These are phyloP conservation scores for Bettongia penicillata DNA, from an alignment of 2,113 vertebrate genomes.

Conservation along the genomic window DNA sequence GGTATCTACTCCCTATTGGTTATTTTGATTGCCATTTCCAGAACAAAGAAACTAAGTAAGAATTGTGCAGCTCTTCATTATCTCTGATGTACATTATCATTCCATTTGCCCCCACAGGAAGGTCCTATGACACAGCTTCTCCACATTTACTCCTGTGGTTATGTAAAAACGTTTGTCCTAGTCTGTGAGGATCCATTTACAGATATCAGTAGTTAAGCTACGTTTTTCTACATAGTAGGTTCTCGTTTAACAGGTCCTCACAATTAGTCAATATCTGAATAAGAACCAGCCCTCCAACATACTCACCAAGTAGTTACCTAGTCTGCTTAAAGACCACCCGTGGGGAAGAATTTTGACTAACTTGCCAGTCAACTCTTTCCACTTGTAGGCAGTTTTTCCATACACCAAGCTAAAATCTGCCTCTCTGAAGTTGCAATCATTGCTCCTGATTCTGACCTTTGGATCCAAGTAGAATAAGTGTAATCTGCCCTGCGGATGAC, in stretches of 20 bases:
- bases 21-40: background rate
- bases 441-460: background rate
- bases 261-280: background rate
- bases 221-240: background rate
- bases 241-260: too few relatives aligned
- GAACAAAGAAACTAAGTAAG: background rate
- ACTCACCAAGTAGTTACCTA: background rate
- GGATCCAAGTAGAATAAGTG: background rate
- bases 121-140: background rate
- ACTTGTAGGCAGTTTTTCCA: background rate
- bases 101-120: background rate
- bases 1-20: background rate
- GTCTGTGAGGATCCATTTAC: background rate
- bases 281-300: background rate
- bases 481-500: background rate
- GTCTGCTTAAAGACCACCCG: background rate
- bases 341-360: background rate
- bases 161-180: background rate
- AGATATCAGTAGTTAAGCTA: background rate
- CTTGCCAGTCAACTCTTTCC: background rate
- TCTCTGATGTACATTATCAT: background rate
- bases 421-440: background rate
- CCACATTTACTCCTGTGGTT: background rate
- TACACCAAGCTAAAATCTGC: background rate
- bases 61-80: background rate